These are phyloP conservation scores for Lapara coniferarum DNA, from an alignment of 2,888 invertebrate genomes.

Conservation along the genomic window DNA sequence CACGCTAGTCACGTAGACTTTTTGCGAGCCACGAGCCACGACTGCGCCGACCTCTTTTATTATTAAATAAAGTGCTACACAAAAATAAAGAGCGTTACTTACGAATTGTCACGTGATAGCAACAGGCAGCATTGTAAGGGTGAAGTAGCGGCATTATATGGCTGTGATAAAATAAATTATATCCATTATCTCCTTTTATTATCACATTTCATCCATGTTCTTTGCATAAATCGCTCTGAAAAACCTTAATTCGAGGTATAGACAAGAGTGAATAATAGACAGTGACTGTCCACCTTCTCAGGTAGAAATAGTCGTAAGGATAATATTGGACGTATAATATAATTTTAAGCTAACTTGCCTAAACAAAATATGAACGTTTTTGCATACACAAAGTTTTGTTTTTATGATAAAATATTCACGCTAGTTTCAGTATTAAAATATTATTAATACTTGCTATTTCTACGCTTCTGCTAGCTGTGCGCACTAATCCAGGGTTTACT, in stretches of 20 bases:
- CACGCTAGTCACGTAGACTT: slow-evolving; percentile 30
- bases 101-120: slow-evolving; percentile 15
- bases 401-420: no score
- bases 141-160: not conserved
- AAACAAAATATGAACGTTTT: no score
- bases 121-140: slow-evolving; percentile 8
- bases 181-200: not conserved
- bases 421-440: no score
- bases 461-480: no score
- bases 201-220: not conserved
- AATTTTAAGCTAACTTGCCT: no score
- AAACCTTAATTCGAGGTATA: not conserved
- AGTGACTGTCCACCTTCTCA: not conserved
- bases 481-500: no score
- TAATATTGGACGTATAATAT: no score
- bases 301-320: not conserved
- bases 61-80: slow-evolving; percentile 23
- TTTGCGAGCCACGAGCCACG: slow-evolving; percentile 26
- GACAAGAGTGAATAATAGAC: not conserved
- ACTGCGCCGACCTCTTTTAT: slow-evolving; percentile 26
- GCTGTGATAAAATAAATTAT: slow-evolving; percentile 9
- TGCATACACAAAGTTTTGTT: no score
- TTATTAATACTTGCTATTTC: no score
- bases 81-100: slow-evolving; percentile 7
- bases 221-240: not conserved